Evolutionary conservation across 1,140 invertebrate species (phyloP).

Genomic region (Hylaeus anthracinus): DNA sequence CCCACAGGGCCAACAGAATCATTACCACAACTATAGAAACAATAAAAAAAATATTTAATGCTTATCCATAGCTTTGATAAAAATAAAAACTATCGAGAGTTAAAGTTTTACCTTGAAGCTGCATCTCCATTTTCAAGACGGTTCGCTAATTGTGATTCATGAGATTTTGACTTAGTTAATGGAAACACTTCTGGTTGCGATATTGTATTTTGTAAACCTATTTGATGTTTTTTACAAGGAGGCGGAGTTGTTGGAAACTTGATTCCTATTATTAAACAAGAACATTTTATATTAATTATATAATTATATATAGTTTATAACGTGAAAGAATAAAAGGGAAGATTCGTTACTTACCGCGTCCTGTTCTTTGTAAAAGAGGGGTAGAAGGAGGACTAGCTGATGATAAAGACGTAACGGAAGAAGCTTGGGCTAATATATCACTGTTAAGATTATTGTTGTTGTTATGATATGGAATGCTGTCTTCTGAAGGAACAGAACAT

Average conservation of each 20-base stretch:
- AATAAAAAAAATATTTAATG: slow-evolving; percentile 32
- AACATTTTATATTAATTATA: neutral
- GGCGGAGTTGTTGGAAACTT: slow-evolving; percentile 91
- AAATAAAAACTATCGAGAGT: slow-evolving; percentile 22
- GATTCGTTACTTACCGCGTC: slow-evolving; percentile 69
- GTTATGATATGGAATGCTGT: slow-evolving; percentile 81
- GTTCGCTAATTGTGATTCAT: slow-evolving; percentile 93
- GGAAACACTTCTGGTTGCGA: slow-evolving; percentile 83
- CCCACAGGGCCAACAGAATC: slow-evolving; percentile 65
- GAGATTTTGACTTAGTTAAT: slow-evolving; percentile 94
- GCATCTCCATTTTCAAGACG: slow-evolving; percentile 80
- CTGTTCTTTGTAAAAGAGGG: slow-evolving; percentile 80
- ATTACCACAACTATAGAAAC: slow-evolving; percentile 65
- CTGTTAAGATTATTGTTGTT: slow-evolving; percentile 76
- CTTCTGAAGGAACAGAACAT: slow-evolving; percentile 84
- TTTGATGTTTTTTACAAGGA: slow-evolving; percentile 87
- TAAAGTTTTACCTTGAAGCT: slow-evolving; percentile 66
- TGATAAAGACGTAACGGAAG: slow-evolving; percentile 75
- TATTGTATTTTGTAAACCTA: slow-evolving; percentile 78
- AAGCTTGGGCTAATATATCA: slow-evolving; percentile 72
- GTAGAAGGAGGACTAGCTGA: slow-evolving; percentile 84
- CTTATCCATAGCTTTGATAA: neutral
- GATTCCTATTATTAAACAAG: slow-evolving; percentile 64
- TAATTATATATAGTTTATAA: slow-evolving; percentile 9
- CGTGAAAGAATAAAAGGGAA: neutral